Evolutionary conservation across 2,113 vertebrate species (phyloP), one percentile per base, ranked within the genome.

Genomic region (Zingel zingel): DNA sequence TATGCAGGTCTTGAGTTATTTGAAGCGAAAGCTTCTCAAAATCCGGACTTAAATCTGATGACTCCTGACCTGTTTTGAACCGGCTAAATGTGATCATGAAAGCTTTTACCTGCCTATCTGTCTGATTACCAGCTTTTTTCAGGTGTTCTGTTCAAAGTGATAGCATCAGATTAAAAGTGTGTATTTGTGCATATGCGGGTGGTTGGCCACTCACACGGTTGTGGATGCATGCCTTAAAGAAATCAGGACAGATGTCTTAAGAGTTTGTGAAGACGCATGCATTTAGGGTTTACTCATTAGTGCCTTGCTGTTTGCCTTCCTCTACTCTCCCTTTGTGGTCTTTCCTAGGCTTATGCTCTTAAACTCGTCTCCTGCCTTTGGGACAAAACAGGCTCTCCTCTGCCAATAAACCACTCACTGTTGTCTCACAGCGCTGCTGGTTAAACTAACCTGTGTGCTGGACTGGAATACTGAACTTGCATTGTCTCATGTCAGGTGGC

Each of bases 291-390:
- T 12, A 16, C 53, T 43, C 14, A 3, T 48, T 7, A 71, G 23
- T 82, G 39, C 19, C 30, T 81, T 33, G 53, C 23, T 58, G 51
- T 81, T 88, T 68, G 23, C 61, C 47, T 75, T 74, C 74, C 82
- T 89, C 69, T 76, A 33, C 87, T 81, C 84, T 81, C 76, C 90
- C 77, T 82, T 58, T 77, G 86, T 92, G 71, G 62, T 82, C 71
- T 92, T 87, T 88, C 85, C 85, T 50, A 73, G 65, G 82, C 86
- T 88, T 90, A 1, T 75, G 76, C 69, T 92, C 67, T 79, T 59
- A 64, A n/a, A 62, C 36, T 72, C 69, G 58, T 83, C 53, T 81
- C 80, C 77, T 85, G 81, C 65, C 72, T 90, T 86, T 84, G 72
- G 73, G 66, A 57, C 81, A 68, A 83, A 86, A 84, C 74, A 66